Evolutionary conservation across 2,888 invertebrate genomes (phyloP), one percentile per base, ranked within the genome.

Genomic region (Ophion slaviceki): DNA sequence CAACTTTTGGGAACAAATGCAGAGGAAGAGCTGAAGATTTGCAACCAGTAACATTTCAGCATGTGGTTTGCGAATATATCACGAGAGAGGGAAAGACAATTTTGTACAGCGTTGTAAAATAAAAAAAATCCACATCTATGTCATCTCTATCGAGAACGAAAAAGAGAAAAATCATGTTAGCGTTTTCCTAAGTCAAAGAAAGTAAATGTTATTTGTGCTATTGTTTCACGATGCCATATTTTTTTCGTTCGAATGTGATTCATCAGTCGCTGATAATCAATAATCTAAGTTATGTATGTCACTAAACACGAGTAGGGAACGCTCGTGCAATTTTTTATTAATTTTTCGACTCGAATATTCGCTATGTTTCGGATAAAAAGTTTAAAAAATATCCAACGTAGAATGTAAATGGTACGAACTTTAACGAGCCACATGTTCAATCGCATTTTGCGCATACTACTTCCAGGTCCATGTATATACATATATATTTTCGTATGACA

Each of bases 1-100:
- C 68, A 89, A 91, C 86, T 94, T 93, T 86, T 94, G 93, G 93
- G 94, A 94, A 80, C 89, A 93, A 83, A 87, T 93, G 82, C 91
- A 93, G 62, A 91, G 84, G 62, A 90, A 88, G 78, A 89, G 84
- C 74, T 92, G 68, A 89, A 24, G 45, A 47, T 67, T 40, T 47
- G 61, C 57, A n/a, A 61, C 40, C 40, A 40, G 40, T 8, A 40
- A 40, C 8, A 40, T 40, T 40, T 40, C 40, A 40, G 40, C 6
- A 40, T 7, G 40, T 40, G 40, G 40, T 40, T 57, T n/a, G 17
- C 57, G 17, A 53, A 45, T 75, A 20, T 4, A 82, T 64, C 36
- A 72, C 47, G 32, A 53, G 59, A 68, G 67, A 40, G 17, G 62
- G n/a, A 57, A 5, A 64, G 62, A 40, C 68, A 28, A 57, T 67